phyloP scores from a whole-genome alignment of 2,888 invertebrate genomes.

The Lasioglossum pauxillum region DNA sequence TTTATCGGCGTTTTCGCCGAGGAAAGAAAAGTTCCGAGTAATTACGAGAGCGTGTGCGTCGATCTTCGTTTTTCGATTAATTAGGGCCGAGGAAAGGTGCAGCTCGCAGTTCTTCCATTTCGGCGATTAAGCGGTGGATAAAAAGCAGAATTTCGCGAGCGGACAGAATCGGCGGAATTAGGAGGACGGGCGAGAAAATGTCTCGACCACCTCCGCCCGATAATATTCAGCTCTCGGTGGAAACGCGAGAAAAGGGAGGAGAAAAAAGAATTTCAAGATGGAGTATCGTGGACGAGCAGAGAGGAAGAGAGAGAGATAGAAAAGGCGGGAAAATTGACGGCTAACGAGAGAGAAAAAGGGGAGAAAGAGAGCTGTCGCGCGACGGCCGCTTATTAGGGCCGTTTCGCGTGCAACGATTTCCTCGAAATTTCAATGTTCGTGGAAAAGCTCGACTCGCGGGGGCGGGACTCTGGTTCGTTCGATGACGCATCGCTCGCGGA shows the following conservation, averaged over 20 bases:
- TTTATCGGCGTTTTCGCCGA: background rate
- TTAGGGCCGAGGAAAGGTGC: background rate
- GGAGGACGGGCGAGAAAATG: background rate
- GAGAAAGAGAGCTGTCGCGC: constrained; percentile 4
- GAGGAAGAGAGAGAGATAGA: background rate
- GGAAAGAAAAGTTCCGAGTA: background rate
- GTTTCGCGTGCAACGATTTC: constrained; percentile 60
- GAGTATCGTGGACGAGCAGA: background rate
- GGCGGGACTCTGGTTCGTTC: constrained; percentile 20
- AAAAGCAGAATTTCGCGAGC: background rate
- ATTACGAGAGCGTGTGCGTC: background rate
- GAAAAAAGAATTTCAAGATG: constrained; percentile 7
- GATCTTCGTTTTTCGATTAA: background rate
- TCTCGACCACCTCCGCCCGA: background rate
- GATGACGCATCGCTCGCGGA: constrained; percentile 57
- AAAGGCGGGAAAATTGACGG: constrained; percentile 35
- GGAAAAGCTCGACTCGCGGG: constrained; percentile 18
- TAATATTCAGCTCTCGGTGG: background rate
- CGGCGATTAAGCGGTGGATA: background rate
- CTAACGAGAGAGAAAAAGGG: constrained; percentile 20
- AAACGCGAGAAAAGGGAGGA: constrained; percentile 14
- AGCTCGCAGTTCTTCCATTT: background rate
- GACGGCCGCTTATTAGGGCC: constrained; percentile 66
- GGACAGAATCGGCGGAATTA: background rate
- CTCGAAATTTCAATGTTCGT: constrained; percentile 42